Evolutionary conservation across 2,888 invertebrate genomes (phyloP), one percentile per base, ranked within the genome.

Genomic region (Dynastes maya): DNA sequence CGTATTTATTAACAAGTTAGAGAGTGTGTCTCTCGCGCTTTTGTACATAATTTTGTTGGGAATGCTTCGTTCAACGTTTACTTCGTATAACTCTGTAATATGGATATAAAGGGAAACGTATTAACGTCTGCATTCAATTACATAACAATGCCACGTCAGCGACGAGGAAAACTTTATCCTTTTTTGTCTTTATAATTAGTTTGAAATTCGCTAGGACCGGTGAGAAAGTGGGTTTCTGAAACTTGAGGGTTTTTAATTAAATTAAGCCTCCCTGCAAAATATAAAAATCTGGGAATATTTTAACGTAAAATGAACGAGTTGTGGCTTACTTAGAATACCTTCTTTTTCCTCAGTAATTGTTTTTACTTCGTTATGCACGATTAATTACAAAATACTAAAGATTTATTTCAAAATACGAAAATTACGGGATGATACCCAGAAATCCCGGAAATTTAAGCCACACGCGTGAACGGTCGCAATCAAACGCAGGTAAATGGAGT

Each of bases 1-100:
- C 64, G 55, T 72, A 78, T 78, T 78, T 78, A 65, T 78, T 78
- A 78, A 78, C 78, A 78, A 72, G 55, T 77, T 13, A 37, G 37
- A 63, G 51, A 55, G 53, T 4, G n/a, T 61, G 45, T 40, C 58
- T 40, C 22, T 9, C 37, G 29, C 37, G 65, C 72, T 61, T 64
- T 71, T 55, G 63, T 64, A 72, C 65, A 49, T 74, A 74, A 61
- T 61, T 72, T 61, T n/a, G 58, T 55, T 1, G 61, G 29, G 27
- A 49, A 58, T 72, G 72, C 58, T 72, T 4, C 27, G 68, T 22
- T 22, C 49, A 68, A 16, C 61, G 53, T 16, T 37, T 40, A 22
- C 55, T 37, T 16, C 32, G n/a, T 55, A 13, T 53, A 55, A 13
- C 37, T 49, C 11, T 45, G 37, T 45, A 40, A 45, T 16, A 9